phyloP scores from a whole-genome alignment of 2,888 invertebrate species.

The Scaeva pyrastri region DNA sequence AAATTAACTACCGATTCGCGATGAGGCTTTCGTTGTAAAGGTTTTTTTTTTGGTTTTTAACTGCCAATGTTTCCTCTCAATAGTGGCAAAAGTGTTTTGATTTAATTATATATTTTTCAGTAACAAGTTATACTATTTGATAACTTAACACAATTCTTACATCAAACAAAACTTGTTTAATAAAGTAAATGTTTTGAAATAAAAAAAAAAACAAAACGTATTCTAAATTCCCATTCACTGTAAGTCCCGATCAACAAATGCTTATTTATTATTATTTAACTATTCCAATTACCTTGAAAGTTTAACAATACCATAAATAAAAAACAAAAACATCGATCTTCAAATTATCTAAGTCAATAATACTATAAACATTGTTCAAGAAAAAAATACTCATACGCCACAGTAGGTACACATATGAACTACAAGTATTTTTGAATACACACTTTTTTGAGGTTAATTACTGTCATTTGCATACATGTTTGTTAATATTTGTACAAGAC shows the following conservation, averaged over 20 bases:
- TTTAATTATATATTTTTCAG: background rate
- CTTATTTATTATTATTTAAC: background rate
- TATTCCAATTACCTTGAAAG: too few species aligned
- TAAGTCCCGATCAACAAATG: background rate
- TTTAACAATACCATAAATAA: background rate
- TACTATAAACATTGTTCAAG: too few species aligned
- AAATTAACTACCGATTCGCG: constrained; percentile 31
- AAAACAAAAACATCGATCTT: background rate
- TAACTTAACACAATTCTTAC: too few species aligned
- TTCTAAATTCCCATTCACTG: background rate
- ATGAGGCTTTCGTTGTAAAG: constrained; percentile 38
- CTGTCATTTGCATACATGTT: background rate
- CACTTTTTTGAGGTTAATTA: constrained; percentile 2
- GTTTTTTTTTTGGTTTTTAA: background rate
- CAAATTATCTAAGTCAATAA: too few species aligned
- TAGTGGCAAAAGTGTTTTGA: background rate
- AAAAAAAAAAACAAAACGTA: too few species aligned
- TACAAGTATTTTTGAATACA: background rate
- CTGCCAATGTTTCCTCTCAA: background rate
- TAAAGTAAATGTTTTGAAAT: too few species aligned
- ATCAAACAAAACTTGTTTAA: too few species aligned
- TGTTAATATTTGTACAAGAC: background rate
- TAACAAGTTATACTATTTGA: too few species aligned
- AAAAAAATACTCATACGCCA: constrained; percentile 37
- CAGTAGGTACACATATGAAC: too few species aligned